Conservation (phyloP, 2,113 vertebrate species). For the Eurypyga helias region DNA sequence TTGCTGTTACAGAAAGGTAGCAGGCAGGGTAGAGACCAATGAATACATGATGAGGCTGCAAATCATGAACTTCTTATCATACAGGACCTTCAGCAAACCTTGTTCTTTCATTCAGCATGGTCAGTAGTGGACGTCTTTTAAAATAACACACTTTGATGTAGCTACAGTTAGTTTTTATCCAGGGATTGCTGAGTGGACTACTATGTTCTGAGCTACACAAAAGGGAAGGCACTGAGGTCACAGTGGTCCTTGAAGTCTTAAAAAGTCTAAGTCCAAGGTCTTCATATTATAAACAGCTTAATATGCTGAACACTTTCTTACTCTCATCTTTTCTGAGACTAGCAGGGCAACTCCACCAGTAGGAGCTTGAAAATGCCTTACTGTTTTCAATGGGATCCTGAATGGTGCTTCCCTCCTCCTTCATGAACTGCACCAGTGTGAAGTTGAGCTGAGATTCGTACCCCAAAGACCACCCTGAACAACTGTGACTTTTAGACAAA, state of each 20-base stretch:
- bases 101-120: neutral
- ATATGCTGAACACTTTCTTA: neutral
- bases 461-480: constrained; percentile 16
- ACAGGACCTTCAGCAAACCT: neutral
- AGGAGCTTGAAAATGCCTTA: neutral
- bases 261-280: neutral
- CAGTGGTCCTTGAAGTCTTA: neutral
- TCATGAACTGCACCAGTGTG: neutral
- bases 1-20: neutral
- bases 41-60: neutral
- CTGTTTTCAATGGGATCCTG: neutral
- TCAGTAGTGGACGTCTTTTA: neutral
- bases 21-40: neutral
- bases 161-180: neutral
- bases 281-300: neutral
- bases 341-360: neutral
- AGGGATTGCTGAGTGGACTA: neutral
- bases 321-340: neutral
- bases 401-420: neutral
- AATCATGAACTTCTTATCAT: neutral
- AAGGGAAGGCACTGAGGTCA: neutral
- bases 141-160: neutral
- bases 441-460: neutral
- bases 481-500: neutral
- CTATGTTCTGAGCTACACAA: neutral